Evolutionary conservation across 1,140 invertebrate species (phyloP), one percentile per base, ranked within the genome.

Genomic region (Dendrolimus punctatus): DNA sequence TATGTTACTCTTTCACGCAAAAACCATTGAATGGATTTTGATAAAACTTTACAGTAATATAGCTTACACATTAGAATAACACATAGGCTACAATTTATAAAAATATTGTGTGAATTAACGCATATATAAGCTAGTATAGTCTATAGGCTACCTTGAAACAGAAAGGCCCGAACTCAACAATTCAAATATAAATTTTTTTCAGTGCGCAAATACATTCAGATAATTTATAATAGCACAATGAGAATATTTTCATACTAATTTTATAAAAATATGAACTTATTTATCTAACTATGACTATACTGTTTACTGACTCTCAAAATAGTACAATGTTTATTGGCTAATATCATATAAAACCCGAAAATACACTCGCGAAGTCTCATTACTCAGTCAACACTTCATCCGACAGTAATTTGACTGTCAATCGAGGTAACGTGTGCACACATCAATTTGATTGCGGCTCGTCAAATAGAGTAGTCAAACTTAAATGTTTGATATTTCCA

Each of bases 361-460:
- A 53, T 23, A 23, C 23, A 23, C 23, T 52, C 55, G 59, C 55
- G 47, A 5, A 47, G 46, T 36, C 50, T 42, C 9, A 37, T 51
- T 9, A 10, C 39, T 23, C 45, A 8, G 40, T 5, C 6, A 36
- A n/a, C 6, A 4, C 23, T 43, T 38, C 50, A 53, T 56, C 49
- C 46, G 48, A 40, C 55, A 54, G 60, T 66, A 62, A 66, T 66
- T 62, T 58, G 60, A 57, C 51, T 62, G 57, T 62, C 57, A 62
- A 60, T 60, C 55, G 40, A 60, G 60, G 60, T 66, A 66, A 60
- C 64, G 46, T 53, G 55, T 53, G 49, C 57, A 60, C 60, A 61
- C 62, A 64, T 56, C 60, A 60, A 58, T 62, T 62, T 62, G 55
- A 66, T 66, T 62, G 64, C 53, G 50, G 58, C 47, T 62, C 56